Base-by-base conservation (phyloP, 1,140 invertebrate species). In the Oreohelix idahoensis region DNA sequence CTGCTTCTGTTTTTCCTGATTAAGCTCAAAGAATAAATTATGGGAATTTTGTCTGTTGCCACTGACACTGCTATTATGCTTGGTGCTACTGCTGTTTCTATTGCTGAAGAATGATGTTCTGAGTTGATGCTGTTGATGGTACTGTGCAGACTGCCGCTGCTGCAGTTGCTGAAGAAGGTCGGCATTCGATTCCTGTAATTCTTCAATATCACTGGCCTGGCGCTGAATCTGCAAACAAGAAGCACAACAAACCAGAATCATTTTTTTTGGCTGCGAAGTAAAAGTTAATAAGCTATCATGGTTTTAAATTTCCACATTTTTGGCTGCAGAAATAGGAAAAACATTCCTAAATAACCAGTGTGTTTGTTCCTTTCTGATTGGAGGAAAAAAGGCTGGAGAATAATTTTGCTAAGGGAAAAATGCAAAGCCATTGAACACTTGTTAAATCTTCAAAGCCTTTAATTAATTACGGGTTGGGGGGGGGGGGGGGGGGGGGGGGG, bases 161-260 rank as follows among this genome's bases (percentile, higher is more conserved):
- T 79, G 29, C 17, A 80, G 17, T 63, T 80, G 79, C 20, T 63
- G 63, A 42, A 70, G 66, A 4, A 80, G 39, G 29, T 80, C 79
- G 4, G 63, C 63, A 51, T 80, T 80, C 29, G 79, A 70, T 71
- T 80, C 79, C 36, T 80, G 79, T n/a, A 80, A 66, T 36, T 80
- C 79, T 71, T 71, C 79, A 26, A 80, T 49, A 36, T 71, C 63
- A 71, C 23, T 42, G 38, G 51, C 29, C 38, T 80, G 79, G 0
- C 69, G 63, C 8, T 71, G 79, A 35, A 80, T 39, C 79, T 80
- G 69, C 20, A 32, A 29, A 74, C 1, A 39, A 74, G 38, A 74
- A 74, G 38, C 69, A 71, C 10, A 71, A 71, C 32, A n/a, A 71
- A 39, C 23, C 2, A 26, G 11, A 58, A 58, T 13, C 26, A 58